Percentiles rank a stretch among this genome's conserved stretches.
Conservation (phyloP, 2,797 vertebrate genomes). For the Tenualosa ilisha region DNA sequence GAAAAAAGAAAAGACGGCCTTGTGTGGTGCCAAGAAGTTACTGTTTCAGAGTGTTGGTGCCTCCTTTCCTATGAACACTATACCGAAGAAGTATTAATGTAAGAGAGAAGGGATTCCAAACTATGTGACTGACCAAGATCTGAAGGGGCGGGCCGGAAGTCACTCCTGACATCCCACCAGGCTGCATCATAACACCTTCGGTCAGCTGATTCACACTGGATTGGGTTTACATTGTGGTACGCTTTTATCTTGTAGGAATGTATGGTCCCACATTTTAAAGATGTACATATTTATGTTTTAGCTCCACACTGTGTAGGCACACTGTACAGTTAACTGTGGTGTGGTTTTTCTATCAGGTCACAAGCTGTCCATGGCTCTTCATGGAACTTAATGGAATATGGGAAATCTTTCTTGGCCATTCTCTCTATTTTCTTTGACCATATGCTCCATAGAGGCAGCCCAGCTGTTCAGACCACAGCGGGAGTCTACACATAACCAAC, state of each 20-base stretch:
- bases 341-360: conserved; percentile 61
- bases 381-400: conserved; percentile 17
- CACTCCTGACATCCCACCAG: conserved; percentile 73
- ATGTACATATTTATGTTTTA: conserved; percentile 65
- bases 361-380: conserved; percentile 2
- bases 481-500: neutral
- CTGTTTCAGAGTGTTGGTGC: conserved; percentile 14
- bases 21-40: conserved; percentile 21
- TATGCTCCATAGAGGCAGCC: conserved; percentile 24
- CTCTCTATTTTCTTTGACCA: conserved; percentile 40
- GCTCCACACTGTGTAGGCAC: conserved; percentile 55
- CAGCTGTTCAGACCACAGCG: neutral
- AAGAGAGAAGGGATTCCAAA: conserved; percentile 26
- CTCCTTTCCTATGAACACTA: conserved; percentile 25
- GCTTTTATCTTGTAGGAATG: conserved; percentile 65
- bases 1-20: neutral
- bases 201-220: conserved; percentile 73
- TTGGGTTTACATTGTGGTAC: conserved; percentile 76
- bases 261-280: conserved; percentile 57
- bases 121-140: conserved; percentile 24
- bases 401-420: neutral
- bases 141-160: neutral
- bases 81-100: conserved; percentile 31
- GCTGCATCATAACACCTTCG: conserved; percentile 60
- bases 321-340: conserved; percentile 65